phyloP scores from a whole-genome alignment of 2,113 vertebrate species.

The Picathartes gymnocephalus region DNA sequence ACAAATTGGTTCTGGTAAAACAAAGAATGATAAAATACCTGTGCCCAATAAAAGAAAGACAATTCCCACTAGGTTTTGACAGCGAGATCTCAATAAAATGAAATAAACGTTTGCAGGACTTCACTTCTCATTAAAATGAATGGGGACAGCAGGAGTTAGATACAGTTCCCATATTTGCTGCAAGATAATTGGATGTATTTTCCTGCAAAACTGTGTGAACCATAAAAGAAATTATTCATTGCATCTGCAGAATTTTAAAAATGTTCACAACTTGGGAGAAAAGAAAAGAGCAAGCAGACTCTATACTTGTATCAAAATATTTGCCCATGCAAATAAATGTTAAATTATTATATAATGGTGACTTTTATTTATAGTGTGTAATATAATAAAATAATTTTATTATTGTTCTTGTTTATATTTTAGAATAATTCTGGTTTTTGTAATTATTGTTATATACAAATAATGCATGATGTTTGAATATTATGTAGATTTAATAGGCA shows the following conservation, averaged over 20 bases:
- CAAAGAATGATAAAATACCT: background rate
- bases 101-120: background rate
- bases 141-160: background rate
- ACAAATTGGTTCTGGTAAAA: background rate
- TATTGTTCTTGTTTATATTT: background rate
- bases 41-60: background rate
- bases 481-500: background rate
- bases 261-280: background rate
- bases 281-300: rapidly evolving
- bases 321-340: background rate
- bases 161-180: background rate
- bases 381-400: background rate
- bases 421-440: background rate
- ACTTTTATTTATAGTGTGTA: background rate
- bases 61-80: background rate
- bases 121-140: background rate
- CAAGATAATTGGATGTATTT: background rate
- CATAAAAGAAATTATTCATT: background rate
- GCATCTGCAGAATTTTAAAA: background rate
- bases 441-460: background rate
- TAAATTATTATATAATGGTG: background rate
- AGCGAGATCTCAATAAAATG: background rate
- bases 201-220: background rate
- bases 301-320: background rate
- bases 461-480: background rate